These are phyloP conservation scores for Gasterosteus nipponicus DNA, from an alignment of 2,113 vertebrate species.

Conservation along the genomic window DNA sequence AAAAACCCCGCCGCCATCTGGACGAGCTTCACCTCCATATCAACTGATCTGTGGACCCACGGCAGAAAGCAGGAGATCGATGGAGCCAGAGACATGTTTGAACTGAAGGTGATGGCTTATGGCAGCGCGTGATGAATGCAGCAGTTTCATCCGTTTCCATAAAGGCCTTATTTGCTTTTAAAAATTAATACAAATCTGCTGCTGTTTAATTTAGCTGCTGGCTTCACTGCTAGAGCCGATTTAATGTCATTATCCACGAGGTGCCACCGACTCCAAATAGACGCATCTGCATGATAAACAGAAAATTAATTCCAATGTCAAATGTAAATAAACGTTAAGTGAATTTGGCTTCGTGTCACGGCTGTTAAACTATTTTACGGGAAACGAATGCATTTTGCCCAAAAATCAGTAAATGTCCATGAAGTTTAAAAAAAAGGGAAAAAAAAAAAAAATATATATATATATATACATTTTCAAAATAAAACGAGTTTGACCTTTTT, in stretches of 20 bases:
- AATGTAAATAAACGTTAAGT: background rate
- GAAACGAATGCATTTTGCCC: background rate
- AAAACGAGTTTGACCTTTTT: background rate
- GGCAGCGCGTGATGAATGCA: background rate
- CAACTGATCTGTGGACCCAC: slow-evolving; percentile 75
- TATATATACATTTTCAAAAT: too few species aligned
- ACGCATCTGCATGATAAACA: background rate
- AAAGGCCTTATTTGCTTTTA: background rate
- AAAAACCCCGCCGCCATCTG: slow-evolving; percentile 62
- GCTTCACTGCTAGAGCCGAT: background rate
- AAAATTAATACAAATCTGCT: background rate
- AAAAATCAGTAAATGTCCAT: background rate
- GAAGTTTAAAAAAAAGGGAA: too few species aligned
- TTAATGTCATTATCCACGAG: too few species aligned
- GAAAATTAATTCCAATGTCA: background rate
- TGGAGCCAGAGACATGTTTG: background rate
- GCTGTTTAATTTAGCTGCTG: background rate
- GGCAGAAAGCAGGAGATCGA: background rate
- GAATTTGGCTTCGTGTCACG: background rate
- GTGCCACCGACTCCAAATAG: background rate
- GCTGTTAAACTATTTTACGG: background rate
- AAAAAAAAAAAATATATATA: background rate
- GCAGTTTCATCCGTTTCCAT: background rate
- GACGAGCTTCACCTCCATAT: slow-evolving; percentile 49
- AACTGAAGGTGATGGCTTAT: background rate